Evolutionary conservation across 2,888 invertebrate species (phyloP).

Genomic region (Timema cristinae): DNA sequence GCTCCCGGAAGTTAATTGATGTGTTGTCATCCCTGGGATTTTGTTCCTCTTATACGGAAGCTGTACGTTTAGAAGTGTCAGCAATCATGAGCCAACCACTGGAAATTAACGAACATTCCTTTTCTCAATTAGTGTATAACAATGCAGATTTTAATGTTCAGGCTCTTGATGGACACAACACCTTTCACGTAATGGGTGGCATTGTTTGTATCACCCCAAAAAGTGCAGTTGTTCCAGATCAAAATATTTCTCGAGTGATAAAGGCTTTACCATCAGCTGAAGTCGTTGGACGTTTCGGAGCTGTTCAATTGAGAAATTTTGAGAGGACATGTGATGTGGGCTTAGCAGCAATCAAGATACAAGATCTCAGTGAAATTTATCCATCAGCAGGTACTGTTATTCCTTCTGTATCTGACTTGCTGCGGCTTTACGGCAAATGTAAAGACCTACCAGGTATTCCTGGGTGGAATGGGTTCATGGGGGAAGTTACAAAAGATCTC

Average conservation of each 20-base stretch:
- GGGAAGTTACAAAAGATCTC: background rate
- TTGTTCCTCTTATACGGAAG: constrained; percentile 7
- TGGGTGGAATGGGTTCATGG: background rate
- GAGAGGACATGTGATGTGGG: background rate
- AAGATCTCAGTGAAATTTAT: background rate
- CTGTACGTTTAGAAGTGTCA: constrained; percentile 1
- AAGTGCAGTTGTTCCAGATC: background rate
- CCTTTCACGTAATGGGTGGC: background rate
- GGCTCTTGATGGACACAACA: constrained; percentile 3
- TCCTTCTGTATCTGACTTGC: background rate
- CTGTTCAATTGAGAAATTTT: background rate
- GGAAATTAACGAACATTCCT: background rate
- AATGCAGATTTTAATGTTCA: constrained; percentile 2
- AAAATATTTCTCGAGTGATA: background rate
- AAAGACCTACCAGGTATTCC: no score
- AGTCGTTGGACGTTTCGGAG: background rate
- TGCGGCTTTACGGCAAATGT: background rate
- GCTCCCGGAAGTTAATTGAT: background rate
- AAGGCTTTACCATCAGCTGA: background rate
- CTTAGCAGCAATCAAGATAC: constrained; percentile 2
- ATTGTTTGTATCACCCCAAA: background rate
- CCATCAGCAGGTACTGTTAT: background rate
- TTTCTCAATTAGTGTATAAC: background rate
- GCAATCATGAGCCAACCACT: background rate
- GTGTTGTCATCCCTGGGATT: background rate